phyloP scores from a whole-genome alignment of 1,140 invertebrate genomes.

The Drosophila trapezifrons region DNA sequence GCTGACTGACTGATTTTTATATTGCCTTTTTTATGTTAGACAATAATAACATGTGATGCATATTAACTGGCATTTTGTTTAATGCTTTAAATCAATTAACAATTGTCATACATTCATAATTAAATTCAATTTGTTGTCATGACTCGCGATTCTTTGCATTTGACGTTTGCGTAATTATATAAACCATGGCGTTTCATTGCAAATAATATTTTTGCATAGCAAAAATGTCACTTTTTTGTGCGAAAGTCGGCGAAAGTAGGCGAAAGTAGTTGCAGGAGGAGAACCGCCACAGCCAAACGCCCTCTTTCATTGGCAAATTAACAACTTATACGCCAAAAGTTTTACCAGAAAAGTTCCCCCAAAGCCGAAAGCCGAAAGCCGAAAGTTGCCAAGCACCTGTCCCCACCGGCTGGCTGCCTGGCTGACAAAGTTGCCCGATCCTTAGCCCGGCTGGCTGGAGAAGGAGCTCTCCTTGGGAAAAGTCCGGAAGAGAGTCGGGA shows the following conservation, averaged over 20 bases:
- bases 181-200: constrained; percentile 5
- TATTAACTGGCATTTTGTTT: constrained; percentile 22
- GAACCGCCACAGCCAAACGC: constrained; percentile 63
- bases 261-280: constrained; percentile 32
- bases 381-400: constrained; percentile 66
- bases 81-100: constrained; percentile 40
- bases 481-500: constrained; percentile 8
- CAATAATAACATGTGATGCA: constrained; percentile 18
- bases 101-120: constrained; percentile 34
- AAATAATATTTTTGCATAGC: constrained; percentile 14
- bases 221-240: constrained; percentile 14
- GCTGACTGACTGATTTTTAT: constrained; percentile 12
- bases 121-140: constrained; percentile 23
- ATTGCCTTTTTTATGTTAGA: not conserved
- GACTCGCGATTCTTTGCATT: constrained; percentile 6
- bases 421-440: constrained; percentile 64
- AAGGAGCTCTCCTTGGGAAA: constrained; percentile 5
- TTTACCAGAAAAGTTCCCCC: constrained; percentile 60
- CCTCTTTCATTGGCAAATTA: constrained; percentile 77
- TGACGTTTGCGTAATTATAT: constrained; percentile 20
- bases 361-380: constrained; percentile 30
- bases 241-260: not conserved
- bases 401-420: constrained; percentile 39
- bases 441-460: not conserved
- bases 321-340: constrained; percentile 78